These are phyloP conservation scores for Lottia scabra DNA, from an alignment of 2,888 invertebrate species.

Conservation along the genomic window DNA sequence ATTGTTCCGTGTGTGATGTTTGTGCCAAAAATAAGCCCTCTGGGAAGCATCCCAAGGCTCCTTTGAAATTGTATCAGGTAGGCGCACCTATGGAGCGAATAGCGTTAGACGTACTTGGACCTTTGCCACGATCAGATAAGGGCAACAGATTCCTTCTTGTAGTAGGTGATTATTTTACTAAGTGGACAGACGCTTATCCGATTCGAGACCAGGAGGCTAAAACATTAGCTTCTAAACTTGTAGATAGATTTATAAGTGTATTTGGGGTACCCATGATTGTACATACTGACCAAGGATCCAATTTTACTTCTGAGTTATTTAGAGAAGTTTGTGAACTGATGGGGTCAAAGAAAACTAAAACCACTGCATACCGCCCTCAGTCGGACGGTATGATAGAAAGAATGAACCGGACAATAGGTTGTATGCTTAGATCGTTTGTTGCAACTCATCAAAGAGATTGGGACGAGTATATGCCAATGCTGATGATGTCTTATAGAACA, in stretches of 20 bases:
- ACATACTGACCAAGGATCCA: conserved; percentile 11
- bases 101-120: conserved; percentile 9
- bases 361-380: neutral
- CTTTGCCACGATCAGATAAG: neutral
- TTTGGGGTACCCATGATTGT: neutral
- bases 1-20: neutral
- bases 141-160: conserved; percentile 4
- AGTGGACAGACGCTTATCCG: neutral
- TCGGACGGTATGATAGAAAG: neutral
- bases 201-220: neutral
- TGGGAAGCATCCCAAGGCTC: too few species aligned
- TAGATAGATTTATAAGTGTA: neutral
- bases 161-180: conserved; percentile 10
- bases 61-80: neutral
- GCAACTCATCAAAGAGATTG: too few species aligned
- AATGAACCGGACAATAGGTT: neutral
- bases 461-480: too few species aligned
- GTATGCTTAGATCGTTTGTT: neutral
- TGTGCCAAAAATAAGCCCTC: too few species aligned
- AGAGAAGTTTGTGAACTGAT: neutral
- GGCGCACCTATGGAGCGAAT: conserved; percentile 6
- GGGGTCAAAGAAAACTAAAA: neutral
- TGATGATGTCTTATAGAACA: too few species aligned
- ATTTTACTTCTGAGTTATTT: neutral
- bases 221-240: neutral